Conservation (phyloP, 2,113 vertebrate genomes). For the Bolborhynchus lineola region DNA sequence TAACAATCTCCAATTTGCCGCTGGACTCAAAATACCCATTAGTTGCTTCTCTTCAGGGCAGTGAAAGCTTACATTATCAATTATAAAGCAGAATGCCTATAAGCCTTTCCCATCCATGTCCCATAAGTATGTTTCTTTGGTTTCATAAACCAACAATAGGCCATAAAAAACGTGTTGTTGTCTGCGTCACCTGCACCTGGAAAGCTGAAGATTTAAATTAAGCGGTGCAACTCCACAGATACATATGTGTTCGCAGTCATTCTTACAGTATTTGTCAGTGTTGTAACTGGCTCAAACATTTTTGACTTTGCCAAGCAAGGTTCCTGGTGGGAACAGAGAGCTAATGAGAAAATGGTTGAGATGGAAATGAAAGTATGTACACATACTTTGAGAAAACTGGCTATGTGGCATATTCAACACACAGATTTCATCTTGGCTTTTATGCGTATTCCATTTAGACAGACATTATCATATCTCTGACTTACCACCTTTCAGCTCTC, state of each 20-base stretch:
- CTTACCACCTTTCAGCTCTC: background rate
- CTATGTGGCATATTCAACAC: accelerated
- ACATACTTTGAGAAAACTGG: background rate
- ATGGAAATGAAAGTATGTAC: background rate
- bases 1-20: background rate
- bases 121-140: background rate
- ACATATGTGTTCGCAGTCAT: conserved; percentile 25
- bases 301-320: background rate
- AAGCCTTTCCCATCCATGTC: background rate
- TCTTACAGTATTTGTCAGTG: conserved; percentile 12
- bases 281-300: background rate
- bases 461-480: background rate
- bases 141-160: conserved; percentile 12
- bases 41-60: background rate
- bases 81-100: background rate
- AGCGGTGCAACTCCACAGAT: background rate
- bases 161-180: background rate
- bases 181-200: background rate
- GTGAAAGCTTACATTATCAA: background rate
- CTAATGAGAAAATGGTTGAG: background rate
- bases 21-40: background rate
- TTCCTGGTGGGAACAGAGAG: background rate
- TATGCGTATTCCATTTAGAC: background rate
- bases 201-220: conserved; percentile 27
- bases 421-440: background rate